Evolutionary conservation across 2,888 invertebrate species (phyloP).

Genomic region (Drosophila mercatorum): DNA sequence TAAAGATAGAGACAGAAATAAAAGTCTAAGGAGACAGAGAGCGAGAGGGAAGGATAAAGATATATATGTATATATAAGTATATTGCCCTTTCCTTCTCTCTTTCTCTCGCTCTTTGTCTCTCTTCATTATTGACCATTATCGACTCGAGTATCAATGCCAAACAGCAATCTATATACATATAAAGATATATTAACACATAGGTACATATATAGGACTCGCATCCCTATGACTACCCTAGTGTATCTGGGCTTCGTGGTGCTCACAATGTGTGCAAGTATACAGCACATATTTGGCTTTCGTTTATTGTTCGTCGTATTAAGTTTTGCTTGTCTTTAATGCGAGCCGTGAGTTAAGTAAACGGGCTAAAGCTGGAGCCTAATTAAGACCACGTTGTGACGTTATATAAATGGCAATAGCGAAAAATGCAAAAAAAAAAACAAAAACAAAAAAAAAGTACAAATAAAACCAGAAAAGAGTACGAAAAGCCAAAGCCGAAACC

Average conservation of each 20-base stretch:
- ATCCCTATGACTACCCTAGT: not conserved
- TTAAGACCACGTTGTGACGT: slow-evolving; percentile 61
- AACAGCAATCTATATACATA: too few relatives aligned
- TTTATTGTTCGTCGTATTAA: slow-evolving; percentile 31
- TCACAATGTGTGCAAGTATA: not conserved
- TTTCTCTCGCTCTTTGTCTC: not conserved
- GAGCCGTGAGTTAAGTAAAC: slow-evolving; percentile 45
- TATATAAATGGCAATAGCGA: slow-evolving; percentile 52
- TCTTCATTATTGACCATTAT: too few relatives aligned
- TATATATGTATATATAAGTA: too few relatives aligned
- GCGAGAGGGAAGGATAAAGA: too few relatives aligned
- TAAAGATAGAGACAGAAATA: too few relatives aligned
- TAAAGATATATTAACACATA: too few relatives aligned
- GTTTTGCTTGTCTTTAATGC: slow-evolving; percentile 28
- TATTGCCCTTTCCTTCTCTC: not conserved
- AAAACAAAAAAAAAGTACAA: slow-evolving; percentile 16
- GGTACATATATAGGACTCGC: not conserved
- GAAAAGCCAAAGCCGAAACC: slow-evolving; percentile 15
- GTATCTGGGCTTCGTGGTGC: not conserved
- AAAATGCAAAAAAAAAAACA: not conserved
- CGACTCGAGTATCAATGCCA: too few relatives aligned
- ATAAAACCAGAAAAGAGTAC: slow-evolving; percentile 22
- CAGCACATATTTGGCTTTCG: slow-evolving; percentile 24
- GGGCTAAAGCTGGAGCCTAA: slow-evolving; percentile 62
- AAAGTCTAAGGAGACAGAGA: too few relatives aligned